Percentiles rank a stretch among this genome's conserved stretches.
Evolutionary conservation across 1,140 invertebrate species (phyloP).

Genomic region (Zaprionus lachaisei): DNA sequence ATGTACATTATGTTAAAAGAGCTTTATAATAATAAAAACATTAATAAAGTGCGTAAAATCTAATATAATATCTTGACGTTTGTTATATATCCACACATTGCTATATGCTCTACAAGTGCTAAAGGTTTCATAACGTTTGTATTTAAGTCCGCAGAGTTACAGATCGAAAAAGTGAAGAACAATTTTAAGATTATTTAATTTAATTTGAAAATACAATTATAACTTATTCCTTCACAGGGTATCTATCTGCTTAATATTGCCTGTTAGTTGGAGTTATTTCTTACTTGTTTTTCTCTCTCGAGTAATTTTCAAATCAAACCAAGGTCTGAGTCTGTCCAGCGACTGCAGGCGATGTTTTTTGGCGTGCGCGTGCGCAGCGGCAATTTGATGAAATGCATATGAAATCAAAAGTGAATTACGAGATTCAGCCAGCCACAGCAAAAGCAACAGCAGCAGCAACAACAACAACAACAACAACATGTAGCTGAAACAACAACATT

Average conservation of each 20-base stretch:
- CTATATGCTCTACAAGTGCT: background rate
- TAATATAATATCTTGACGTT: no score
- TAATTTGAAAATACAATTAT: background rate
- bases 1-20: no score
- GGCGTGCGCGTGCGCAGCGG: slow-evolving; percentile 75
- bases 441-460: slow-evolving; percentile 3
- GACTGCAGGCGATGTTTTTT: slow-evolving; percentile 49
- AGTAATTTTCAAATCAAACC: slow-evolving; percentile 82
- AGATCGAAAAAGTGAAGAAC: background rate
- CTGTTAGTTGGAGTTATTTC: background rate
- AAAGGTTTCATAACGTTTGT: background rate
- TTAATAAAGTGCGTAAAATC: no score
- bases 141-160: background rate
- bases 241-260: no score
- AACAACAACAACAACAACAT: slow-evolving; percentile 9
- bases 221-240: background rate
- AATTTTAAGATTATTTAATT: background rate
- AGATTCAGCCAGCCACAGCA: slow-evolving; percentile 8
- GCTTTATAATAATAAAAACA: background rate
- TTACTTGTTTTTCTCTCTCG: slow-evolving; percentile 43
- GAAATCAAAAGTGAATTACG: slow-evolving; percentile 82
- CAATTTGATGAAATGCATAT: slow-evolving; percentile 83
- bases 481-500: slow-evolving; percentile 13
- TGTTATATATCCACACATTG: background rate
- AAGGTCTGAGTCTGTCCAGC: slow-evolving; percentile 59